phyloP scores from a whole-genome alignment of 1,140 invertebrate species.

The Pseudachorutes palmiensis region DNA sequence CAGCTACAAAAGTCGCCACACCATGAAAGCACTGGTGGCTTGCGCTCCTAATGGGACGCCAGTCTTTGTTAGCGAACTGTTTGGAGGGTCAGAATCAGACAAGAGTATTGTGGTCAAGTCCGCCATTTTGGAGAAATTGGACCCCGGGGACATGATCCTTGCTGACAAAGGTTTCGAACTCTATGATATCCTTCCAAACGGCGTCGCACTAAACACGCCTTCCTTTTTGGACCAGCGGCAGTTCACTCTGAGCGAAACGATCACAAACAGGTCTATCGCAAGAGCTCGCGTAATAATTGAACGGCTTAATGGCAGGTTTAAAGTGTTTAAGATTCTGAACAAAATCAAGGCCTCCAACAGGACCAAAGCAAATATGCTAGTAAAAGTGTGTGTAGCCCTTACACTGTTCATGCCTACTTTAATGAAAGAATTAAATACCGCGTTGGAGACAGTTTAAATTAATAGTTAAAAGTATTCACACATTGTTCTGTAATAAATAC shows the following conservation, averaged over 20 bases:
- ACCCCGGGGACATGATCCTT: conserved; percentile 6
- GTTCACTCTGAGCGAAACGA: conserved; percentile 9
- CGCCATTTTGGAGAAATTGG: background rate
- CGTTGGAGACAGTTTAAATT: too few relatives aligned
- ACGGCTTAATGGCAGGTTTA: conserved; percentile 11
- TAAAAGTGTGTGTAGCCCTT: conserved; percentile 10
- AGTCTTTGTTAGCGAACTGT: conserved; percentile 9
- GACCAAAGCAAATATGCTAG: background rate
- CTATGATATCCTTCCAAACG: conserved; percentile 7
- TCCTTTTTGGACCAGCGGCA: conserved; percentile 3
- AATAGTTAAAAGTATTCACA: too few relatives aligned
- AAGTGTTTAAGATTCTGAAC: conserved; percentile 13
- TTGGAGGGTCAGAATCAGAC: conserved; percentile 16
- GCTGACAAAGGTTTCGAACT: conserved; percentile 17
- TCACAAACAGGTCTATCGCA: background rate
- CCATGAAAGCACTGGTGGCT: conserved; percentile 11
- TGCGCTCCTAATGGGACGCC: conserved; percentile 14
- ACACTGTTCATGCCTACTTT: conserved; percentile 16
- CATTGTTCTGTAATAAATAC: background rate
- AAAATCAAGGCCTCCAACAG: background rate
- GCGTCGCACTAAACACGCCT: conserved; percentile 3
- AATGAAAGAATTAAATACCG: conserved; percentile 7
- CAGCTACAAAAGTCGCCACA: conserved; percentile 9
- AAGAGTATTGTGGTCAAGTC: conserved; percentile 11
- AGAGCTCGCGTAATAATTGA: conserved; percentile 15